Evolutionary conservation across 2,113 vertebrate species (phyloP).

Genomic region (Capreolus pygargus): DNA sequence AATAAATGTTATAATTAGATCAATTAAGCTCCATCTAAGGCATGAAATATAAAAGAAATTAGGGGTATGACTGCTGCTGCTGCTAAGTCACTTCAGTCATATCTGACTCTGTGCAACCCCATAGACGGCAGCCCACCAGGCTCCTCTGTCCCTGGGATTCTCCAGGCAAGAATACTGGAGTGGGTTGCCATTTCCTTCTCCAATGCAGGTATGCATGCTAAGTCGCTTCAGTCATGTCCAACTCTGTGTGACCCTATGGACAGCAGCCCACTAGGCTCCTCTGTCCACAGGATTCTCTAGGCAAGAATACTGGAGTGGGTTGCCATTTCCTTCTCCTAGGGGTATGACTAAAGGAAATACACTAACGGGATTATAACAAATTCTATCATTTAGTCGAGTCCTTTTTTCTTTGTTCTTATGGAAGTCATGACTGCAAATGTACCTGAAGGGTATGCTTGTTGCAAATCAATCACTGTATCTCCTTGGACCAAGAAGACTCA

Average conservation of each 20-base stretch:
- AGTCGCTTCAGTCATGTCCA: not conserved
- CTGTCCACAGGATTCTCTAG: not conserved
- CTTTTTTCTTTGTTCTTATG: not conserved
- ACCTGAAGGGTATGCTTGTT: not conserved
- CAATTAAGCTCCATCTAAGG: not conserved
- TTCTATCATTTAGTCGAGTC: not conserved
- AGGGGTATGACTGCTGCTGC: not conserved
- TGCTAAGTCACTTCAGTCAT: not conserved
- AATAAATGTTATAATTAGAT: not conserved
- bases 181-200: not conserved
- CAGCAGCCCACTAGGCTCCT: not conserved
- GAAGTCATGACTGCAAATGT: not conserved
- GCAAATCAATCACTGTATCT: not conserved
- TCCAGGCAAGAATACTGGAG: not conserved
- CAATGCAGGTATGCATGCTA: not conserved
- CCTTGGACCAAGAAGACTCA: not conserved
- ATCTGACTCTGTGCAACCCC: not conserved
- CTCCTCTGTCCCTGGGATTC: not conserved
- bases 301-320: not conserved
- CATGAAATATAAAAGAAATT: not conserved
- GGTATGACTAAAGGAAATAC: not conserved
- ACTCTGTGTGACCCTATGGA: not conserved
- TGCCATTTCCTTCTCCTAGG: not conserved
- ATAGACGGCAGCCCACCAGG: not conserved
- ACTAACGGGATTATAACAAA: not conserved